Percentiles rank a stretch among this genome's conserved stretches.
These are phyloP conservation scores for Aselliscus stoliczkanus DNA, from an alignment of 2,797 vertebrate genomes.

Conservation along the genomic window DNA sequence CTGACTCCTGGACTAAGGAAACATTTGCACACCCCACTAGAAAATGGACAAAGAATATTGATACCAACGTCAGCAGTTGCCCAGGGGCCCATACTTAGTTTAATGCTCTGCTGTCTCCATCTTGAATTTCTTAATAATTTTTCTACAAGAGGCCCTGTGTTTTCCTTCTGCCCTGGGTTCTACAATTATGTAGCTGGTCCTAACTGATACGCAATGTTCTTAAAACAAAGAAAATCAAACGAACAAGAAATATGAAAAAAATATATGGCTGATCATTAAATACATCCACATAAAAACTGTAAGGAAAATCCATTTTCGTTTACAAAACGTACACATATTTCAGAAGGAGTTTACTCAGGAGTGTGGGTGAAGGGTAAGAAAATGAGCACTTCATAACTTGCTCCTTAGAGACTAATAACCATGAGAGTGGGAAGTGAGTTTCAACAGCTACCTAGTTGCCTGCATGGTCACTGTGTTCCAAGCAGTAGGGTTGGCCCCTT, in stretches of 20 bases:
- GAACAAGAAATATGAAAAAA: neutral
- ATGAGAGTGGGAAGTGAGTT: neutral
- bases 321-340: neutral
- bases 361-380: neutral
- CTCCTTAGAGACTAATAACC: neutral
- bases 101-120: neutral
- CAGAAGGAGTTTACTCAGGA: neutral
- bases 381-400: neutral
- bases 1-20: neutral
- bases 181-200: neutral
- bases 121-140: slow-evolving; percentile 17
- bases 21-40: neutral
- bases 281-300: neutral
- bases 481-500: neutral
- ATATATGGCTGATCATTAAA: neutral
- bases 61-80: neutral
- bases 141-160: neutral
- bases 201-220: neutral
- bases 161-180: neutral
- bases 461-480: neutral
- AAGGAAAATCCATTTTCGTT: neutral
- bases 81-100: neutral
- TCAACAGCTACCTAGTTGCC: neutral
- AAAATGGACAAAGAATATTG: neutral
- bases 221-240: neutral